Evolutionary conservation across 2,113 vertebrate genomes (phyloP).

Genomic region (Rhinichthys klamathensis): DNA sequence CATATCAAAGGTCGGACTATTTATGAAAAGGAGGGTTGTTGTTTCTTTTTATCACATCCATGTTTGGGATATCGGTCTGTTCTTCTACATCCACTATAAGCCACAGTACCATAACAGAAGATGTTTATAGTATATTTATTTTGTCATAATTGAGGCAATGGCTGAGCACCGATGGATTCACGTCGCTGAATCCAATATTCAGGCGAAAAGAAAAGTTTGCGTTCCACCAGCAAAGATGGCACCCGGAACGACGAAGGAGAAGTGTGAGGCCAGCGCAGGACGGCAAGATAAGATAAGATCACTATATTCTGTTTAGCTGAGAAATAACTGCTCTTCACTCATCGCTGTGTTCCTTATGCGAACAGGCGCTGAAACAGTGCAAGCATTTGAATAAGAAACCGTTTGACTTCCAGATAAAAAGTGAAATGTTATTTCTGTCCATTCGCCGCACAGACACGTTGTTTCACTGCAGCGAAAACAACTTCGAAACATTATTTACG

Average conservation of each 20-base stretch:
- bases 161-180: slow-evolving; percentile 21
- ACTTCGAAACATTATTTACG: not conserved
- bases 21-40: not conserved
- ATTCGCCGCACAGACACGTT: not conserved
- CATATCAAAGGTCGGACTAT: slow-evolving; percentile 16
- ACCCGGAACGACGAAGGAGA: not conserved
- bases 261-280: not conserved
- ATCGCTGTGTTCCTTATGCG: not conserved
- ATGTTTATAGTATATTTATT: slow-evolving; percentile 43
- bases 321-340: slow-evolving; percentile 11
- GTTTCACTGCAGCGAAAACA: not conserved
- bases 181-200: not conserved
- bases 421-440: not conserved
- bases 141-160: slow-evolving; percentile 19
- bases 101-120: not conserved
- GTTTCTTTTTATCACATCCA: not conserved
- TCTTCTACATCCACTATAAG: slow-evolving; percentile 12
- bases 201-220: not conserved
- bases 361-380: not conserved
- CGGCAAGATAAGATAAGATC: not conserved
- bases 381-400: not conserved
- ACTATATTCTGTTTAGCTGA: not conserved
- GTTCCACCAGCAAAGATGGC: slow-evolving; percentile 33
- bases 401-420: not conserved
- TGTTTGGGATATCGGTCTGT: slow-evolving; percentile 10